Evolutionary conservation across 2,113 vertebrate species (phyloP), one percentile per base, ranked within the genome.

Genomic region (Crypturellus undulatus): DNA sequence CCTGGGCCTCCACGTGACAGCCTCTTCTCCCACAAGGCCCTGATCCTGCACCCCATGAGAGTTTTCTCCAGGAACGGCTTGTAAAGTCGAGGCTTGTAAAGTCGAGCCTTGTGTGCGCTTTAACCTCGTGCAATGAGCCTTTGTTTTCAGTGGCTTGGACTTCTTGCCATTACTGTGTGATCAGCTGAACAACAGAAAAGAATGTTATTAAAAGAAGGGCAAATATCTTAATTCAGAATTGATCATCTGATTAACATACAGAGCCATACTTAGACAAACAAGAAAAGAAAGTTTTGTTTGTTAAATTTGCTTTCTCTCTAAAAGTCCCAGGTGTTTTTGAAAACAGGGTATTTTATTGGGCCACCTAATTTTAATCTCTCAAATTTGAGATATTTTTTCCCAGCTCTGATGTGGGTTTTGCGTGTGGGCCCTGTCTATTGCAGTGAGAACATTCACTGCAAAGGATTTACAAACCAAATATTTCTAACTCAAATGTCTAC

Each of bases 61-160:
- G 30, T 58, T 72, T 47, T 87, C 28, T 52, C 4, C 28, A 13
- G 14, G 25, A 85, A 78, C 34, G 47, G n/a, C 75, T 95, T 85
- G 81, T 67, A 47, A 90, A 91, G 25, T 62, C 79, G 86, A 87
- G 68, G n/a, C 47, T 24, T 70, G 71, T 67, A 47, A 90, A 91
- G 25, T 62, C 79, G 86, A 87, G 68, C 36, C 47, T 24, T 70
- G 71, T 60, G 28, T 76, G 52, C 75, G 38, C 17, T 87, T 90
- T 75, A 80, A 47, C 32, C 26, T 89, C 65, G 47, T 30, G 36
- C 30, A 72, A 22, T 78, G 72, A 79, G n/a, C 32, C 10, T 94
- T 81, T 67, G 60, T 90, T 81, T 96, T 88, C 36, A 49, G 47
- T 92, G 82, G 10, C 52, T 88, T 89, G 62, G 86, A n/a, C 56